Evolutionary conservation across 2,888 invertebrate species (phyloP).

Genomic region (Platerodrilus igneus): DNA sequence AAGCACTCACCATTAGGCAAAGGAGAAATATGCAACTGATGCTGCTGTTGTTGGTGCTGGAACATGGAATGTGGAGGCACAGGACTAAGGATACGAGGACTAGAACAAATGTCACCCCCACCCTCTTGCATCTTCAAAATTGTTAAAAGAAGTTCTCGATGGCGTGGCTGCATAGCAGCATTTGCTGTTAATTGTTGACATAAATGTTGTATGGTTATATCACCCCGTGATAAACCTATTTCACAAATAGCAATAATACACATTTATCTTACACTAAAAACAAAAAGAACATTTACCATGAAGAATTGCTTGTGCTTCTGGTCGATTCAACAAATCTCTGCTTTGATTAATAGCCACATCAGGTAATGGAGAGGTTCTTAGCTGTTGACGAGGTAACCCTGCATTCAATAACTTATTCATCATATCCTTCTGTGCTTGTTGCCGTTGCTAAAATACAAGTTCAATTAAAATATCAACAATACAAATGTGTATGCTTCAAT

Average conservation of each 20-base stretch:
- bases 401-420: slow-evolving; percentile 44
- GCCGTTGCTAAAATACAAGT: slow-evolving; percentile 30
- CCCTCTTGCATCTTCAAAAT: slow-evolving; percentile 56
- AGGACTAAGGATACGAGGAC: slow-evolving; percentile 44
- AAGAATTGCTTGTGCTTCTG: slow-evolving; percentile 73
- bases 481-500: too few relatives aligned
- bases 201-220: slow-evolving; percentile 69
- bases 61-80: slow-evolving; percentile 43
- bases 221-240: slow-evolving; percentile 69
- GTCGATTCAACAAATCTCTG: slow-evolving; percentile 64
- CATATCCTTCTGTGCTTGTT: slow-evolving; percentile 45
- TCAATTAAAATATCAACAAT: neutral
- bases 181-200: slow-evolving; percentile 71
- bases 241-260: slow-evolving; percentile 2
- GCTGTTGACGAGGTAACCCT: slow-evolving; percentile 30
- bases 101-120: slow-evolving; percentile 43
- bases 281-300: slow-evolving; percentile 57
- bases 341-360: slow-evolving; percentile 51
- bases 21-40: slow-evolving; percentile 56
- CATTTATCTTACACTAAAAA: slow-evolving; percentile 2
- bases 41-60: slow-evolving; percentile 49
- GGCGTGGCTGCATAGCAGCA: slow-evolving; percentile 67
- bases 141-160: slow-evolving; percentile 65
- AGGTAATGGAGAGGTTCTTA: slow-evolving; percentile 45
- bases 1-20: slow-evolving; percentile 54